Evolutionary conservation across 2,888 invertebrate genomes (phyloP), one percentile per base, ranked within the genome.

Genomic region (Trissolcus japonicus): DNA sequence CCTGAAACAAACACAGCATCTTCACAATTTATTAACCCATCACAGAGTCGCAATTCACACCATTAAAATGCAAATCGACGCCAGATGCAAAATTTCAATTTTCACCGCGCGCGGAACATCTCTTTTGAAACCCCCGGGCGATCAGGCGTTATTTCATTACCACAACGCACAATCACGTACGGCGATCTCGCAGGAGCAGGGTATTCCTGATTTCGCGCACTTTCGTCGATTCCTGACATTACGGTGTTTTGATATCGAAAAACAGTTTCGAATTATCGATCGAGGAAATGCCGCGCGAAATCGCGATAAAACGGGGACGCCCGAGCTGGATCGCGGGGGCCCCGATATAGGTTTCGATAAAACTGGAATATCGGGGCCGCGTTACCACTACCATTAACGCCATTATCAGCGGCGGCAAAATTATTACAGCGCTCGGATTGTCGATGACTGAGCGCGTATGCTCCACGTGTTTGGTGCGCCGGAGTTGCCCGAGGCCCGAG

Each of bases 181-280:
- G 50, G 41, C 74, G 67, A 78, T 78, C 78, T 62, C 67, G 71
- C 78, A 53, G 78, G 63, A 78, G 74, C 71, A 55, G n/a, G 71
- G 71, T 76, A 76, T 78, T 78, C 67, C 67, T 67, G 74, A 78
- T 78, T 74, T 74, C 74, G 65, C 74, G 74, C 60, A 35, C 62
- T 69, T 78, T 68, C 62, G 48, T 41, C 65, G 19, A 76, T 71
- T 69, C 41, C 76, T 51, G 55, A 19, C 65, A 71, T 74, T 71
- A 75, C 19, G 16, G 43, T 56, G 29, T 43, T 46, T 13, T 29
- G 57, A 57, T 69, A 60, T 25, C 77, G 51, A 56, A 48, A 46
- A 46, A 11, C 25, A 19, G 43, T 55, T 72, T 6, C 29, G 21
- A 41, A 35, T 73, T 78, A 78, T 78, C 78, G 78, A 74, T 78